phyloP scores from a whole-genome alignment of 2,888 invertebrate genomes.

The Pachliopta kotzebuea region DNA sequence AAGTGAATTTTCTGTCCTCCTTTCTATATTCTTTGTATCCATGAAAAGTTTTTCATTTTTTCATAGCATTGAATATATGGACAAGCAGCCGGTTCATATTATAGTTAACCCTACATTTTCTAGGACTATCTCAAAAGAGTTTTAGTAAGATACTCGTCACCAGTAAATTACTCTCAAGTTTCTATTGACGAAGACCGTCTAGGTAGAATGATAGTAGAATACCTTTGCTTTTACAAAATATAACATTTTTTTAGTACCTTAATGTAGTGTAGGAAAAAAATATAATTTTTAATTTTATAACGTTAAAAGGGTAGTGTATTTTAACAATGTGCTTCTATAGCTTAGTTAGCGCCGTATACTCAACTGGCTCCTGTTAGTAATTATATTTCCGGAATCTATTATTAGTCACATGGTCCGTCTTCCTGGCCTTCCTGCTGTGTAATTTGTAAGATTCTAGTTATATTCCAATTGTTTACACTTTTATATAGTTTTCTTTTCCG shows the following conservation, averaged over 20 bases:
- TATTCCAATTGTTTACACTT: no score
- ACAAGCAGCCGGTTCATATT: no score
- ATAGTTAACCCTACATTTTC: no score
- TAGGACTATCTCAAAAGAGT: no score
- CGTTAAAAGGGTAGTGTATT: not conserved
- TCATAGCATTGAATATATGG: no score
- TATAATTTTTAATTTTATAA: not conserved
- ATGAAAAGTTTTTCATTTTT: not conserved
- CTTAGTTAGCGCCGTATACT: not conserved
- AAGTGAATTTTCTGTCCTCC: not conserved
- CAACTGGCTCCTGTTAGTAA: slow-evolving; percentile 1
- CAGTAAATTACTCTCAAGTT: no score
- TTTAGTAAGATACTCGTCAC: no score
- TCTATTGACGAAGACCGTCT: no score
- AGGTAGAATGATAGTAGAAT: no score
- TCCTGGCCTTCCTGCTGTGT: not conserved
- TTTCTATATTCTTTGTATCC: not conserved
- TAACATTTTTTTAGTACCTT: no score
- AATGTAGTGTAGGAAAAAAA: not conserved
- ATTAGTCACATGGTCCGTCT: not conserved
- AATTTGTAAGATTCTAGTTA: not conserved
- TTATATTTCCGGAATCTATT: slow-evolving; percentile 1
- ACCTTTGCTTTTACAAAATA: no score
- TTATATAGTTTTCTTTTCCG: not conserved
- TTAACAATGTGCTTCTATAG: not conserved